Base-by-base conservation (phyloP, 2,113 vertebrate species). In the Emydura subglobosa region DNA sequence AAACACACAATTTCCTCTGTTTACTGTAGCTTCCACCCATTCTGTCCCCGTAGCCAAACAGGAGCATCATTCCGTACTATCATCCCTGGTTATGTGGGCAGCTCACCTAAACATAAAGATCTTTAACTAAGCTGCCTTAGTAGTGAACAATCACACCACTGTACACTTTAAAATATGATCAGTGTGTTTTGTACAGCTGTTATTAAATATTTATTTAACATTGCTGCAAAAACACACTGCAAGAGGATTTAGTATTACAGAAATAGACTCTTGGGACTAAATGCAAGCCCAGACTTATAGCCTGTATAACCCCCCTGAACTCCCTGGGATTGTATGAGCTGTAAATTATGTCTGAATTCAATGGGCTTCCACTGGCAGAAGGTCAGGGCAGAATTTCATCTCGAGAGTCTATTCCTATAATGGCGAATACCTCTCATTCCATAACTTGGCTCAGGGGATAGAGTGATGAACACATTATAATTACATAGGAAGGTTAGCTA, bases 151-250 rank as follows among this genome's bases (percentile, higher is more conserved):
- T 91, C 91, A 80, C 94, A 83, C 94, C 78, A 86, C 3, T 88
- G 8, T 39, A 31, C 85, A 86, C 90, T 95, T 89, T 94, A 96
- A 96, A 96, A 95, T 55, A 86, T n/a, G 86, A 93, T 87, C 51
- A 72, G 79, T 94, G 68, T 79, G 93, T 87, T 96, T 94, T 95
- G 94, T 94, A 86, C 80, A 94, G 78, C 86, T 94, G 82, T 95
- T 96, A 92, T 97, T 95, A 97, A 95, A 93, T 83, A 94, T 84
- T 79, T 94, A 96, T 97, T 95, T 89, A 94, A 47, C 59, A 94
- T 95, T 95, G 90, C 90, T 94, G 92, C 90, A 94, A 34, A 94
- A 95, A 86, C 80, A 87, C 47, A 86, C 29, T 96, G 88, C 88
- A 76, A 76, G 34, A 81, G 44, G 44, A 82, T 94, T 93, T 92